Evolutionary conservation across 2,797 vertebrate species (phyloP).

Genomic region (Scarus forsteni): DNA sequence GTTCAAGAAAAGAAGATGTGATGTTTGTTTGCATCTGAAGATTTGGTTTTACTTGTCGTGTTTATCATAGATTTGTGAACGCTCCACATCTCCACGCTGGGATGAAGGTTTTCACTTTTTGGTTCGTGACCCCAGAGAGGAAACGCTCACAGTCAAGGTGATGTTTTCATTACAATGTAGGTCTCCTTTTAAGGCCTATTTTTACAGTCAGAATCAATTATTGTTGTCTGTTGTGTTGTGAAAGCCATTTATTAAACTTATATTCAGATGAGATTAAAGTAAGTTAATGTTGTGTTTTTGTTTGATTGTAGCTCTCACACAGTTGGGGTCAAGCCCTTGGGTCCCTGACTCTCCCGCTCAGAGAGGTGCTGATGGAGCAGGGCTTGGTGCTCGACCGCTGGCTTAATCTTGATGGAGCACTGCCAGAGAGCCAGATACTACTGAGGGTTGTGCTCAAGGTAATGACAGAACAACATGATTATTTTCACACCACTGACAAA

Average conservation of each 20-base stretch:
- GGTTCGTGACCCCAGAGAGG: conserved; percentile 86
- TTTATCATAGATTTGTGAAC: conserved; percentile 80
- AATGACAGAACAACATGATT: conserved; percentile 42
- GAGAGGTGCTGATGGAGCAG: conserved; percentile 84
- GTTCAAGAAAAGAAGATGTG: not conserved
- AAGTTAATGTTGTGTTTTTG: conserved; percentile 6
- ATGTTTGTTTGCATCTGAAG: no score
- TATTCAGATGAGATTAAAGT: not conserved
- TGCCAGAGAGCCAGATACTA: conserved; percentile 87
- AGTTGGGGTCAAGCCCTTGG: conserved; percentile 87
- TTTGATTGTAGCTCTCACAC: conserved; percentile 81
- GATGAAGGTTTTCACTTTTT: conserved; percentile 91
- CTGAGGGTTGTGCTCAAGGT: conserved; percentile 90
- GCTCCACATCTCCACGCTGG: conserved; percentile 89
- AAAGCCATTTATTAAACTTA: not conserved
- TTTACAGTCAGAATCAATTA: not conserved
- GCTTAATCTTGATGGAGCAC: conserved; percentile 84
- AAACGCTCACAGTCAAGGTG: conserved; percentile 90
- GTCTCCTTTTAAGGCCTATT: not conserved
- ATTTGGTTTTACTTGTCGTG: no score
- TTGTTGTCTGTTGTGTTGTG: not conserved
- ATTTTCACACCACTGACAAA: not conserved
- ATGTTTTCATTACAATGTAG: not conserved
- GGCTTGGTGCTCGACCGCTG: conserved; percentile 88
- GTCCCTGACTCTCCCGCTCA: conserved; percentile 84